Base-by-base conservation (phyloP, 2,888 invertebrate genomes). In the Epinotia ramella region DNA sequence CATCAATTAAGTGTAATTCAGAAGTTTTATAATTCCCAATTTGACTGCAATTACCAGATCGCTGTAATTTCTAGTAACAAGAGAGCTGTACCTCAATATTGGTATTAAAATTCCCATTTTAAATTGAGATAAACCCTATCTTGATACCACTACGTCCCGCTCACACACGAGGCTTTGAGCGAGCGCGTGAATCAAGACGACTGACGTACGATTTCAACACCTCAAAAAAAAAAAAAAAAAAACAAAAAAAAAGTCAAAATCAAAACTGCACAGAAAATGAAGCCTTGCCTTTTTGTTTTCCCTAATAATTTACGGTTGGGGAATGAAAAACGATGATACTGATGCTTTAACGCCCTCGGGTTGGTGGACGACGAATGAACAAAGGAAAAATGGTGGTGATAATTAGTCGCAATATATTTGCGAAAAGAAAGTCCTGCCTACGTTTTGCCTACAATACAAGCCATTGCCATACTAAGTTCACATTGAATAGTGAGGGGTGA, bases 61-160 rank as follows among this genome's bases (percentile, higher is more conserved):
- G 57, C 46, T 73, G 70, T 70, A 70, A 65, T 70, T 70, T 75
- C 13, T 44, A 12, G 70, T 65, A 74, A 74, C 74, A 46, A 69
- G 69, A 70, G 70, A 75, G 65, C n/a, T 70, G 59, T 60, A n/a
- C 49, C 13, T 53, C 49, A 53, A n/a, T n/a, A n/a, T 53, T 53
- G 49, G 6, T 49, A 16, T 13, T 16, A 49, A 24, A 24, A 2
- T 24, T 24, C 24, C 24, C 24, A 24, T 24, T 24, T 24, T 24
- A 24, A 24, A 2, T 24, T 24, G 24, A 24, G 24, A 24, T 2
- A 1, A 24, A 49, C 4, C 49, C 49, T 5, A 49, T 5, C 16
- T 49, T 13, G 49, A 16, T 46, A 46, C 0, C 16, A 49, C 13
- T 1, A 4, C 16, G 16, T 49, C 49, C 16, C 49, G 49, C 49